These are phyloP conservation scores for Drosophila quinaria DNA, from an alignment of 2,888 invertebrate genomes.

Conservation along the genomic window DNA sequence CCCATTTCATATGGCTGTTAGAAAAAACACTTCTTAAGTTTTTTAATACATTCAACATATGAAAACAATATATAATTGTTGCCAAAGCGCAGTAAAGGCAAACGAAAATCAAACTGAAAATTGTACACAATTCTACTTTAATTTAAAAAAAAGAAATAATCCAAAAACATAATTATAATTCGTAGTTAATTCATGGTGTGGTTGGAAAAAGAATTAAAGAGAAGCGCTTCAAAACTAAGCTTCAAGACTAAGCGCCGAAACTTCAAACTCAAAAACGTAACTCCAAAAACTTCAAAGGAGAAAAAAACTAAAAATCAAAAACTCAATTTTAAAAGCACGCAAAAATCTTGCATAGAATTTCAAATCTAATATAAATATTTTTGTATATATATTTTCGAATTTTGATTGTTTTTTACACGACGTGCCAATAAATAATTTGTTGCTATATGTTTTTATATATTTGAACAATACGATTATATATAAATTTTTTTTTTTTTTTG, in stretches of 20 bases:
- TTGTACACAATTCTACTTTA: slow-evolving; percentile 11
- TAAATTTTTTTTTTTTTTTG: slow-evolving; percentile 27
- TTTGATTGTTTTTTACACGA: slow-evolving; percentile 47
- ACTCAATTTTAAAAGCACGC: slow-evolving; percentile 56
- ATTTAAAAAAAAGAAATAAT: slow-evolving; percentile 1
- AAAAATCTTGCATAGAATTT: slow-evolving; percentile 72
- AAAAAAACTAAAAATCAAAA: slow-evolving; percentile 12
- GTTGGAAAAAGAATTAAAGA: slow-evolving; percentile 9
- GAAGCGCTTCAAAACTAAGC: slow-evolving; percentile 33
- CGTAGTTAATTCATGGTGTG: slow-evolving; percentile 50
- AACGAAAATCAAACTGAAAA: slow-evolving; percentile 2
- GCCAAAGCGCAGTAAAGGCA: slow-evolving; percentile 52
- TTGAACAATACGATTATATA: slow-evolving; percentile 38
- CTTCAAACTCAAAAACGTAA: slow-evolving; percentile 42
- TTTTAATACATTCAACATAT: slow-evolving; percentile 35
- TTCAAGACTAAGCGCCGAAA: slow-evolving; percentile 50
- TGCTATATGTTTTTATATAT: slow-evolving; percentile 53
- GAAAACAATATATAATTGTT: slow-evolving; percentile 10
- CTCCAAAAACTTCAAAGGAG: slow-evolving; percentile 35
- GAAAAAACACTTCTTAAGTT: slow-evolving; percentile 9
- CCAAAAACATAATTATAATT: slow-evolving; percentile 34
- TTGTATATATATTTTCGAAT: slow-evolving; percentile 12
- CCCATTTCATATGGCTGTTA: slow-evolving; percentile 6
- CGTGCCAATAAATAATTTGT: slow-evolving; percentile 67
- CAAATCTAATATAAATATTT: slow-evolving; percentile 47